Evolutionary conservation across 2,797 vertebrate genomes (phyloP).

Genomic region (Austrolebias charrua): DNA sequence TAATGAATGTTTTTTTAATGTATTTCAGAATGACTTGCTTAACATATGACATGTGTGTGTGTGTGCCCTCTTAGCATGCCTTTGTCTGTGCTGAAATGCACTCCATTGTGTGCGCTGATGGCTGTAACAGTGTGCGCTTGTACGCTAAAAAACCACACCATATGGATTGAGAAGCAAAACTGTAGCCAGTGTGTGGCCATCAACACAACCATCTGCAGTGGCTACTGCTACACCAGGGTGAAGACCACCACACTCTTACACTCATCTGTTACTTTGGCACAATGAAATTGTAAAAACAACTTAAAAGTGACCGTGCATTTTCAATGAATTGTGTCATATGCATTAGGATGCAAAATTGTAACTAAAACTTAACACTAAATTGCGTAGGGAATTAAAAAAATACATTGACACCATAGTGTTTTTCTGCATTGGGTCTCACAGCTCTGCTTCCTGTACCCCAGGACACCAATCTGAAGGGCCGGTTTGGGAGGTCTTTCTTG

Average conservation of each 20-base stretch:
- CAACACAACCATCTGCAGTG: constrained; percentile 93
- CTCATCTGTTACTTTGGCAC: neutral
- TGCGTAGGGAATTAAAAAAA: too few relatives aligned
- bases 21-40: neutral
- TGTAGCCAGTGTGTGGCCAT: constrained; percentile 86
- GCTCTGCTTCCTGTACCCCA: constrained; percentile 46
- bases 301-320: too few relatives aligned
- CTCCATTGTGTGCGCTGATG: constrained; percentile 72
- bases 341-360: too few relatives aligned
- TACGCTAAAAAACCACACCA: constrained; percentile 81
- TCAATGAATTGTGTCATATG: too few relatives aligned
- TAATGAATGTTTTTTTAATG: neutral
- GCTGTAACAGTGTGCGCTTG: constrained; percentile 74
- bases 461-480: constrained; percentile 87
- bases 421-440: constrained; percentile 1
- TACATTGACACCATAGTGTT: neutral
- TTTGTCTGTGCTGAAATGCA: constrained; percentile 62
- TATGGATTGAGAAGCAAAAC: constrained; percentile 84
- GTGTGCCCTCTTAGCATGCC: constrained; percentile 67
- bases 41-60: neutral
- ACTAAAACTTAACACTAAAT: too few relatives aligned
- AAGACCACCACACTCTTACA: constrained; percentile 3
- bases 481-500: constrained; percentile 79
- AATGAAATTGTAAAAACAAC: too few relatives aligned
- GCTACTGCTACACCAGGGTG: constrained; percentile 91